Base-by-base conservation (phyloP, 2,888 invertebrate species). In the Mylabris sibirica region DNA sequence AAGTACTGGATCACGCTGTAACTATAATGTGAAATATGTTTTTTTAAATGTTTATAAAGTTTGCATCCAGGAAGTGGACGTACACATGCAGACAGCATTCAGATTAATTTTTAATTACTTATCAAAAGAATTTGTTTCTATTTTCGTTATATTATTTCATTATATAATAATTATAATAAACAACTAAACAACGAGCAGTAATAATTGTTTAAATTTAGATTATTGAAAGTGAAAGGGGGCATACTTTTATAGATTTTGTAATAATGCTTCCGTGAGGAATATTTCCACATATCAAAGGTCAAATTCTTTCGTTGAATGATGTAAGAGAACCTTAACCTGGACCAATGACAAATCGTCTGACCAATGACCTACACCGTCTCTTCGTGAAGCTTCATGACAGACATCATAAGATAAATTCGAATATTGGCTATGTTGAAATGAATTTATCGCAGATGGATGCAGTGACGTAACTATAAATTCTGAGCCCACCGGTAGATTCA, bases 1-100 rank as follows among this genome's bases (percentile, higher is more conserved):
- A 71, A 71, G 65, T 35, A 59, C 1, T 63, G 26, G 70, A 70
- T 70, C 70, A 70, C 70, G 70, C 65, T 63, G 57, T 41, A 61
- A 66, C 38, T 64, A 64, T 49, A 70, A 65, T 44, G 12, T 44
- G 8, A 44, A 44, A 44, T 44, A 44, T 41, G 8, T 22, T 53
- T 22, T 53, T 53, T 53, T 11, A 8, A 1, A 24, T 24, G 12
- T 60, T 61, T 62, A 60, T 64, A 35, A 11, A 41, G 30, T 61
- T 63, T 14, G 11, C 57, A 4, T 60, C 60, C 68, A 63, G 68
- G 68, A 68, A 68, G 65, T 68, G 62, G 57, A 4, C 57, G 12
- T 14, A 24, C 0, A 6, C 30, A 30, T 9, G 20, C 17, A 24
- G 14, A 35, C 41, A 63, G 59, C 60, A 60, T 24, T 30, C 30